phyloP scores from a whole-genome alignment of 2,113 vertebrate genomes.

The Climacteris rufus region DNA sequence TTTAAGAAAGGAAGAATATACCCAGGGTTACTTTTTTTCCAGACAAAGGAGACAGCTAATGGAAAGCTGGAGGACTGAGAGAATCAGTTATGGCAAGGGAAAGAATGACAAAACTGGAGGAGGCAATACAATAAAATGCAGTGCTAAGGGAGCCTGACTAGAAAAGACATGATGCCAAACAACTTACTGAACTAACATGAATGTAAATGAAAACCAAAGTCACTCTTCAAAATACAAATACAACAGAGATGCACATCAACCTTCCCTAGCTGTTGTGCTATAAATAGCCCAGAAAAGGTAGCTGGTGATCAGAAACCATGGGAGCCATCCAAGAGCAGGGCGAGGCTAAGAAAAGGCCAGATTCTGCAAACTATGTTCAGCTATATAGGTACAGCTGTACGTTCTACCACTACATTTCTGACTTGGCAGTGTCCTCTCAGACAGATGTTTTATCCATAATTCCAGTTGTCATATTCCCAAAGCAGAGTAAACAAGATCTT shows the following conservation, averaged over 20 bases:
- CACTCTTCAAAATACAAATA: neutral
- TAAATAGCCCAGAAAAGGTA: neutral
- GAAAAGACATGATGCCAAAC: neutral
- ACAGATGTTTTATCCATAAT: conserved; percentile 1
- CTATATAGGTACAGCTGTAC: neutral
- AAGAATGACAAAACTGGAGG: conserved; percentile 3
- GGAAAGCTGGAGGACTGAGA: conserved; percentile 27
- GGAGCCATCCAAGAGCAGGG: neutral
- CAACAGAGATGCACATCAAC: neutral
- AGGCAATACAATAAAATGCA: neutral
- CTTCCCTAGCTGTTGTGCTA: neutral
- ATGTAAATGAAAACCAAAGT: neutral
- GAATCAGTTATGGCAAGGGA: neutral
- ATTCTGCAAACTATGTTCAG: neutral
- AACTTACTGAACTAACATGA: neutral
- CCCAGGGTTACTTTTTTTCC: neutral
- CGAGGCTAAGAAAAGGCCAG: neutral
- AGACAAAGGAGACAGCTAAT: conserved; percentile 38
- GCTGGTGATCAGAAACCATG: neutral
- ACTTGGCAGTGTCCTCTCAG: neutral
- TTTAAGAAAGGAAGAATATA: neutral
- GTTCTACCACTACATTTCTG: neutral
- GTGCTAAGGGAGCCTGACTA: neutral
- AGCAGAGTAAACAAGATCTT: conserved; percentile 2
- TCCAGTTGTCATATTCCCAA: neutral